Percentiles rank a stretch among this genome's conserved stretches.
Conservation (phyloP, 1,140 invertebrate genomes). For the Periplaneta americana region DNA sequence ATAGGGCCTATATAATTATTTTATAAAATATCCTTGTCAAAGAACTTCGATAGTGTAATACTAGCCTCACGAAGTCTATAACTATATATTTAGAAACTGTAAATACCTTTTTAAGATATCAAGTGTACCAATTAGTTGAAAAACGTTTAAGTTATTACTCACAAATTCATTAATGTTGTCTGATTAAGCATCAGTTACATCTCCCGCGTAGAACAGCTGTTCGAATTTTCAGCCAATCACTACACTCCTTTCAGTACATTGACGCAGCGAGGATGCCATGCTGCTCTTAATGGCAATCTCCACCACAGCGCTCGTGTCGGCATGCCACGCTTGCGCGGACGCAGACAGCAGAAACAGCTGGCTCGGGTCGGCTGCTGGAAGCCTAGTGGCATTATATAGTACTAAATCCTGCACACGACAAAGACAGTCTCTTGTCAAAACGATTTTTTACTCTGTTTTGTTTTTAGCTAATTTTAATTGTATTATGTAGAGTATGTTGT, state of each 20-base stretch:
- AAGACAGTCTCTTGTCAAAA: not conserved
- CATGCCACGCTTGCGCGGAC: not conserved
- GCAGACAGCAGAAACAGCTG: not conserved
- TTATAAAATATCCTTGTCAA: too few relatives aligned
- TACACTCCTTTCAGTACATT: not conserved
- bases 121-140: too few relatives aligned
- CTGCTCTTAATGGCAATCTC: not conserved
- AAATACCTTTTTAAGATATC: too few relatives aligned
- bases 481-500: not conserved
- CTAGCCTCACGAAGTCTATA: too few relatives aligned
- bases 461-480: not conserved
- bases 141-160: too few relatives aligned
- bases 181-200: too few relatives aligned
- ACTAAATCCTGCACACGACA: not conserved
- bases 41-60: too few relatives aligned
- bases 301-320: not conserved
- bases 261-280: not conserved
- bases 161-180: too few relatives aligned
- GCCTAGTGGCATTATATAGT: not conserved
- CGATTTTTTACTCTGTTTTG: not conserved
- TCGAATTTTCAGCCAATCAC: not conserved
- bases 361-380: not conserved
- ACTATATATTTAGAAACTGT: too few relatives aligned
- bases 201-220: not conserved
- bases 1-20: too few relatives aligned